These are phyloP conservation scores for Zosterops hypoxanthus DNA, from an alignment of 2,113 vertebrate genomes.

Conservation along the genomic window DNA sequence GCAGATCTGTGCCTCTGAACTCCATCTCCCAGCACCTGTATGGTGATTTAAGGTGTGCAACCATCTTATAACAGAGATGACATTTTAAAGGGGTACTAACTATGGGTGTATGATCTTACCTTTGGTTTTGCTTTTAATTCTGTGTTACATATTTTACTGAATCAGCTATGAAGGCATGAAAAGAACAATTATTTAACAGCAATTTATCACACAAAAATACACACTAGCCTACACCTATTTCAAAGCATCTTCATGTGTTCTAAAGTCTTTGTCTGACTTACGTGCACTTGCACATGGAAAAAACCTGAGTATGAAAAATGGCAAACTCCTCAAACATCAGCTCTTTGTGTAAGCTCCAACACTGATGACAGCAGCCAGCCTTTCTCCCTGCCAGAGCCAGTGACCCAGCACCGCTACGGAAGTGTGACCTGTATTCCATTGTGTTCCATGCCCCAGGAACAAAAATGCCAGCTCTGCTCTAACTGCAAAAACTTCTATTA, in stretches of 20 bases:
- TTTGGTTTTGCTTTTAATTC: background rate
- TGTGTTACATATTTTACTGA: background rate
- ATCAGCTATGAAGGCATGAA: background rate
- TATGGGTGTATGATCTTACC: background rate
- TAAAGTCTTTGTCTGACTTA: background rate
- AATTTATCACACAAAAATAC: background rate
- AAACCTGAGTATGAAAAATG: background rate
- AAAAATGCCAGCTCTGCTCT: background rate
- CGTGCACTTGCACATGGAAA: accelerated
- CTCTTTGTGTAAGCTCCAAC: background rate
- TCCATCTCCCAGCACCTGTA: background rate
- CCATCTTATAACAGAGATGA: background rate
- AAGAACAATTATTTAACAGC: background rate
- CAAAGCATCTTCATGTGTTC: background rate
- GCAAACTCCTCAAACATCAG: background rate
- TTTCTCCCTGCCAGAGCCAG: background rate
- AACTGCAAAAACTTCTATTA: background rate
- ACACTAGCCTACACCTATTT: background rate
- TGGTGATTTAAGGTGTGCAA: background rate
- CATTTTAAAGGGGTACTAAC: background rate
- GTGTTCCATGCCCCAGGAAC: background rate
- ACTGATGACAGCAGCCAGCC: background rate
- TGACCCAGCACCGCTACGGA: background rate
- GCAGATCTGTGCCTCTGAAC: background rate
- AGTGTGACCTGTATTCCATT: background rate